Conservation (phyloP, 2,797 vertebrate species). For the Urocyon cinereoargenteus region DNA sequence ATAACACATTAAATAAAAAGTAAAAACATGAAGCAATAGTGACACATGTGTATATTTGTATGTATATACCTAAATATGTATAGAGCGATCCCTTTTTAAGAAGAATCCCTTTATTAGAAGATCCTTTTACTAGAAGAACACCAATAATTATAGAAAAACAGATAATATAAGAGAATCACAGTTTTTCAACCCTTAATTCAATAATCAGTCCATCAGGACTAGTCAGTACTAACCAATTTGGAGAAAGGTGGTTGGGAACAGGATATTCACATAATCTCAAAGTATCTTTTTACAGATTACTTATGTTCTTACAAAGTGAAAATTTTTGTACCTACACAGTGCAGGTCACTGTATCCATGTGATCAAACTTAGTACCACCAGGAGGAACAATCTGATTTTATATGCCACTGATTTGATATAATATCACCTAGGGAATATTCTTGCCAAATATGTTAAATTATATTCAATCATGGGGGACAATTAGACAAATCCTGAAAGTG, state of each 20-base stretch:
- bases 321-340: not conserved
- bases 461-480: not conserved
- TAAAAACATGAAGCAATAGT: not conserved
- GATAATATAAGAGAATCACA: not conserved
- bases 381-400: not conserved
- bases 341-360: not conserved
- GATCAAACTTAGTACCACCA: not conserved
- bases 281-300: not conserved
- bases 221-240: not conserved
- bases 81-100: not conserved
- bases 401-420: not conserved
- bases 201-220: not conserved
- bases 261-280: not conserved
- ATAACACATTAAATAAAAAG: conserved; percentile 1
- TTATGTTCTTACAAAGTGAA: not conserved
- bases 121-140: not conserved
- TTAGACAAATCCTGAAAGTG: conserved; percentile 35
- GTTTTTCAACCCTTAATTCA: not conserved
- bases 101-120: not conserved
- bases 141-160: not conserved
- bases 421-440: not conserved
- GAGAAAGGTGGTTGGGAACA: not conserved
- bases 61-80: not conserved
- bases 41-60: not conserved
- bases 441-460: conserved; percentile 33